These are phyloP conservation scores for Oxyteleia sp. DNA, from an alignment of 2,888 invertebrate species.

Conservation along the genomic window DNA sequence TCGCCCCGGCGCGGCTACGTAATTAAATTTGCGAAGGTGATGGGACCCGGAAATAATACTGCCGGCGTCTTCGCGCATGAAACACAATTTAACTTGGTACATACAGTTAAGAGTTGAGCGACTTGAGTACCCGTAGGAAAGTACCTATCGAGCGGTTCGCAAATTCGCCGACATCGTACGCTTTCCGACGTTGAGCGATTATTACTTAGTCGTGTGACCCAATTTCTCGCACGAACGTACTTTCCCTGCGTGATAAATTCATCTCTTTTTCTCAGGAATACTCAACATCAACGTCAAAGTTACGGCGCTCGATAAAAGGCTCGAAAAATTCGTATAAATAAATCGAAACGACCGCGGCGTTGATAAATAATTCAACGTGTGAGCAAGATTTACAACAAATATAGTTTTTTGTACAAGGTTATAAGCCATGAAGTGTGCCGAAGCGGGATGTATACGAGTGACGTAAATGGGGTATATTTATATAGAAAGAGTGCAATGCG, in stretches of 20 bases:
- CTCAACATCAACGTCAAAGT: slow-evolving; percentile 65
- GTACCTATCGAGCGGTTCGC: slow-evolving; percentile 69
- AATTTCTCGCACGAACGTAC: slow-evolving; percentile 61
- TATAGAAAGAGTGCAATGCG: slow-evolving; percentile 6
- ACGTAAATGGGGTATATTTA: slow-evolving; percentile 40
- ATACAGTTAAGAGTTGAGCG: slow-evolving; percentile 68
- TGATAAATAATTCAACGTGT: slow-evolving; percentile 64
- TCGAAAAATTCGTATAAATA: slow-evolving; percentile 64
- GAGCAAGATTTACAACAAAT: slow-evolving; percentile 64
- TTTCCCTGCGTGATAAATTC: slow-evolving; percentile 66
- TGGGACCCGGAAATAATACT: slow-evolving; percentile 63
- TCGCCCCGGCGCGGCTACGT: slow-evolving; percentile 28
- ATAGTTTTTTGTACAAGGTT: slow-evolving; percentile 62
- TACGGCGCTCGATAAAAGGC: slow-evolving; percentile 53
- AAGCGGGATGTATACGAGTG: slow-evolving; percentile 32
- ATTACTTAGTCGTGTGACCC: slow-evolving; percentile 72
- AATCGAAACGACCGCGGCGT: slow-evolving; percentile 46
- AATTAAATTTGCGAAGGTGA: slow-evolving; percentile 66
- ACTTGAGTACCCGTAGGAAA: slow-evolving; percentile 65
- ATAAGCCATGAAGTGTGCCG: slow-evolving; percentile 25
- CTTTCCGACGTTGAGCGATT: slow-evolving; percentile 65
- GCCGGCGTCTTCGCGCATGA: slow-evolving; percentile 57
- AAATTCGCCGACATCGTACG: slow-evolving; percentile 64
- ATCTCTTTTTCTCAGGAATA: slow-evolving; percentile 60
- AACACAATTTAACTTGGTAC: slow-evolving; percentile 72